Evolutionary conservation across 92 coral and sea anemone genomes (phyloP).

Genomic region (Phenganax stokvisi): DNA sequence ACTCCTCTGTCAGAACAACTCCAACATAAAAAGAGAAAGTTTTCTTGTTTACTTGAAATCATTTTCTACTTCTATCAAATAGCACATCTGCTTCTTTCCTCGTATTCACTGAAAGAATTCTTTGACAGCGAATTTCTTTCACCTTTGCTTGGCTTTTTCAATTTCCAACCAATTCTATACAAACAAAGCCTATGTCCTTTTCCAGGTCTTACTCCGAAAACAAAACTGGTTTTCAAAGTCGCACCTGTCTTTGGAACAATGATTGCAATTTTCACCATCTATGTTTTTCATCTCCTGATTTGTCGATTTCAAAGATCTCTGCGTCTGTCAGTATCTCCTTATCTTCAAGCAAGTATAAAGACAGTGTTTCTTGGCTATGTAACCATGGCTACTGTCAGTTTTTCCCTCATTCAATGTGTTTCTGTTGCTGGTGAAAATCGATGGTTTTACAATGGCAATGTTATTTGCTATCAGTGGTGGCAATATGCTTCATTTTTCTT

Average conservation of each 20-base stretch:
- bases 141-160: constrained; percentile 61
- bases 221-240: constrained; percentile 58
- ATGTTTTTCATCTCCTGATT: constrained; percentile 41
- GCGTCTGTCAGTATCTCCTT: no score
- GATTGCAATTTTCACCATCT: constrained; percentile 38
- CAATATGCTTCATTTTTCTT: no score
- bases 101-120: constrained; percentile 35
- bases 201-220: constrained; percentile 64
- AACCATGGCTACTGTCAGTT: no score
- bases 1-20: no score
- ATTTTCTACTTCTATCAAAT: constrained; percentile 76
- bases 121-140: constrained; percentile 37
- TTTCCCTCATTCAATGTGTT: no score
- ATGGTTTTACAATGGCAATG: no score
- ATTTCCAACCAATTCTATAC: constrained; percentile 50
- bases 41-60: constrained; percentile 59
- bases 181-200: constrained; percentile 57
- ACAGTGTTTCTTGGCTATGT: no score
- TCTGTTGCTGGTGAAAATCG: no score
- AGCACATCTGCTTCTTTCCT: constrained; percentile 53
- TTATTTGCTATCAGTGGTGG: no score
- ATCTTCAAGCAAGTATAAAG: no score
- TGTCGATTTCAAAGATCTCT: no score
- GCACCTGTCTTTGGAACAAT: constrained; percentile 51
- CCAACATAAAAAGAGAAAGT: constrained; percentile 1